These are phyloP conservation scores for Metopia argyrocephala DNA, from an alignment of 2,888 invertebrate species.

Conservation along the genomic window DNA sequence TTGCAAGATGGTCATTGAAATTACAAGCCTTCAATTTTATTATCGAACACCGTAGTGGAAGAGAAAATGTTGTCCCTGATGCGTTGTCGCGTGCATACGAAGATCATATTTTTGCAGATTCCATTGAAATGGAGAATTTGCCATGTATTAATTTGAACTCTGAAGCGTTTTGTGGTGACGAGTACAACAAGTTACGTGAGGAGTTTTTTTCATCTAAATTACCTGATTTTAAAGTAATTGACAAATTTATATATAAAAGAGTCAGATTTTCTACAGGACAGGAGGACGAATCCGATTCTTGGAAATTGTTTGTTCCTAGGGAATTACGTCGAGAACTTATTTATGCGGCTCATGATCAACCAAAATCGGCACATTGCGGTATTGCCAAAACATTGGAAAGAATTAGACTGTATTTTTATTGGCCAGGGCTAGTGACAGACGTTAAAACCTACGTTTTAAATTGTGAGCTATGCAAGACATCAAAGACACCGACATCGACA, in stretches of 20 bases:
- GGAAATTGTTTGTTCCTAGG: not conserved
- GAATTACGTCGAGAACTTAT: not conserved
- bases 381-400: no score
- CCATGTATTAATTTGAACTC: constrained; percentile 2
- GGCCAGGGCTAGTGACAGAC: no score
- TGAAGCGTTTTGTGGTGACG: not conserved
- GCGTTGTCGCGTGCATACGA: constrained; percentile 19
- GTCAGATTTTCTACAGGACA: not conserved
- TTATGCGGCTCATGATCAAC: no score
- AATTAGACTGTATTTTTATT: no score
- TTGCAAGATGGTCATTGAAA: no score
- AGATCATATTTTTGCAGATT: not conserved
- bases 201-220: not conserved
- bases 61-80: no score
- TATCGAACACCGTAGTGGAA: no score
- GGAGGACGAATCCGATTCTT: not conserved
- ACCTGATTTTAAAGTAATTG: no score
- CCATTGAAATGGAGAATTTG: not conserved
- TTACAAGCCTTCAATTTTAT: not conserved
- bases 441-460: no score
- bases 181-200: not conserved
- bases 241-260: not conserved
- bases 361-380: no score
- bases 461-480: no score
- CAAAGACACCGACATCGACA: no score